A percentile compares a stretch with the other conserved stretches of the same genome.
These are phyloP conservation scores for Drosophila tristis DNA, from an alignment of 1,140 invertebrate genomes.

Conservation along the genomic window DNA sequence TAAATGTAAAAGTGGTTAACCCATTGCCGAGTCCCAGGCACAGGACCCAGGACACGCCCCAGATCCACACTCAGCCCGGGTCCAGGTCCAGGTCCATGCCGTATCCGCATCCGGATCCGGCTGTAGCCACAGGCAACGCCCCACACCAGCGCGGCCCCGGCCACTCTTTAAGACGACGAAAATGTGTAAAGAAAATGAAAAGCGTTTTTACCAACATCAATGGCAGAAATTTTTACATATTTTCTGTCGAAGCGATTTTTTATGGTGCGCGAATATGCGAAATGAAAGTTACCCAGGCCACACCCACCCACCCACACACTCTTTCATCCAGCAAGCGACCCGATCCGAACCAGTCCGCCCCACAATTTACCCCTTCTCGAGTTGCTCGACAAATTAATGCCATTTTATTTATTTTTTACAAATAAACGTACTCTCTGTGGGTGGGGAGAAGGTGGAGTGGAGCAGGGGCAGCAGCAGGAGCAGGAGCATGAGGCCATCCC, in stretches of 20 bases:
- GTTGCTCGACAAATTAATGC: slow-evolving; percentile 78
- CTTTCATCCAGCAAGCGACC: too few relatives aligned
- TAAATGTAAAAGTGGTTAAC: slow-evolving; percentile 80
- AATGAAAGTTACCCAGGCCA: slow-evolving; percentile 62
- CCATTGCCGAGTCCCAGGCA: slow-evolving; percentile 43
- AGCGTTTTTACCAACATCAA: slow-evolving; percentile 72
- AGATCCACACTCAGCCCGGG: slow-evolving; percentile 11
- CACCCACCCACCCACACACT: slow-evolving; percentile 1
- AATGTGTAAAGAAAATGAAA: slow-evolving; percentile 68
- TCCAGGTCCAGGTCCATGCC: slow-evolving; percentile 2
- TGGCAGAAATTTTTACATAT: slow-evolving; percentile 70
- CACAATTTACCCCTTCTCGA: slow-evolving; percentile 34
- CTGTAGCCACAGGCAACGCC: slow-evolving; percentile 25
- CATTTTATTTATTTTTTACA: slow-evolving; percentile 82
- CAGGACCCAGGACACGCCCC: slow-evolving; percentile 6
- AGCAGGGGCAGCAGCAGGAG: neutral
- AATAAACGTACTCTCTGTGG: slow-evolving; percentile 41
- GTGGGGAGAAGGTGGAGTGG: slow-evolving; percentile 13
- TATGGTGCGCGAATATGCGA: slow-evolving; percentile 79
- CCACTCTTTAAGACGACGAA: slow-evolving; percentile 22
- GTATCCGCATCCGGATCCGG: slow-evolving; percentile 25
- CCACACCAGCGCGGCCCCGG: neutral
- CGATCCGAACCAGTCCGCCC: too few relatives aligned
- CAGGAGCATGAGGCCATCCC: neutral
- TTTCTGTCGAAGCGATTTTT: slow-evolving; percentile 70